Conservation (phyloP, 2,113 vertebrate genomes). For the Mus musculus region GRCm39 chr6:49850501-49851000, state of each 20-base stretch:
- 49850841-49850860: constrained; percentile 29
- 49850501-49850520: background rate
- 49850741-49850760: constrained; percentile 66
- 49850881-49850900: constrained; percentile 8
- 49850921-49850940: background rate
- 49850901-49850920: constrained; percentile 18
- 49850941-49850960: background rate
- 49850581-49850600: constrained; percentile 67
- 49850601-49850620: constrained; percentile 79
- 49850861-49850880: constrained; percentile 53
- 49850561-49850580: constrained; percentile 62
- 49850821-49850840: constrained; percentile 52
- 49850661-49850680: constrained; percentile 76
- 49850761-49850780: constrained; percentile 54
- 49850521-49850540: constrained; percentile 2
- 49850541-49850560: constrained; percentile 51
- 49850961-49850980: background rate
- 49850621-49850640: constrained; percentile 73
- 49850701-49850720: constrained; percentile 68
- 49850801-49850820: constrained; percentile 72
- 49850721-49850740: constrained; percentile 76
- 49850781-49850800: constrained; percentile 57
- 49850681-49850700: constrained; percentile 71
- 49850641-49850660: constrained; percentile 73
- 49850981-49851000: constrained; percentile 26